These are phyloP conservation scores for Acromyrmex charruanus DNA, from an alignment of 1,140 invertebrate genomes.

Conservation along the genomic window DNA sequence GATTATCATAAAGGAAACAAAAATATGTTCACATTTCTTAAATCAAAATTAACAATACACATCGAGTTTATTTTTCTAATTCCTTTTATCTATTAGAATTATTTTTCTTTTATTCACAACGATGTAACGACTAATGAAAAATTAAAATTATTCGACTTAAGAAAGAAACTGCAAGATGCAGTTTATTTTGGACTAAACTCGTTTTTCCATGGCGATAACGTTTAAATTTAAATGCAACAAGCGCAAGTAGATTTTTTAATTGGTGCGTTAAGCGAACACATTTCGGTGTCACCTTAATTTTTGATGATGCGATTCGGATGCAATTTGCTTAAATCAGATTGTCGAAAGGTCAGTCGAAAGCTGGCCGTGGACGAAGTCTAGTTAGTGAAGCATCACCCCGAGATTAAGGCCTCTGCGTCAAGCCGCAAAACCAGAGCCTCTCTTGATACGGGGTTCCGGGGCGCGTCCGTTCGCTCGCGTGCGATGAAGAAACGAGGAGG, in stretches of 20 bases:
- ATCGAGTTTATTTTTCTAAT: not conserved
- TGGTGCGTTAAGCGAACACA: not conserved
- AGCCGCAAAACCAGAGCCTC: conserved; percentile 84
- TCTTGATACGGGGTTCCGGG: conserved; percentile 74
- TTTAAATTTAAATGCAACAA: not conserved
- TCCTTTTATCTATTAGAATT: not conserved
- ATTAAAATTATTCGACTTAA: not conserved
- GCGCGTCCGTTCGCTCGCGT: conserved; percentile 60
- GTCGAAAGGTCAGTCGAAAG: not conserved
- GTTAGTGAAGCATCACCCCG: conserved; percentile 71
- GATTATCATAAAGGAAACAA: not conserved
- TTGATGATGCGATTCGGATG: not conserved
- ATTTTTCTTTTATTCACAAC: not conserved
- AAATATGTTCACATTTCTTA: not conserved
- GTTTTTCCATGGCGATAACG: not conserved
- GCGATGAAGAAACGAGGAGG: conserved; percentile 84
- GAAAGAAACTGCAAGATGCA: not conserved
- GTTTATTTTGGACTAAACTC: not conserved
- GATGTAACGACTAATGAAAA: not conserved
- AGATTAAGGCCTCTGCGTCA: conserved; percentile 79
- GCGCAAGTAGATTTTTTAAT: not conserved
- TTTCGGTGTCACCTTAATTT: not conserved
- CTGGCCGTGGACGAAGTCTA: conserved; percentile 41
- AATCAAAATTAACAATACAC: not conserved
- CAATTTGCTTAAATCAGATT: not conserved